Conservation (phyloP, 2,113 vertebrate genomes). For the Orycteropus afer region DNA sequence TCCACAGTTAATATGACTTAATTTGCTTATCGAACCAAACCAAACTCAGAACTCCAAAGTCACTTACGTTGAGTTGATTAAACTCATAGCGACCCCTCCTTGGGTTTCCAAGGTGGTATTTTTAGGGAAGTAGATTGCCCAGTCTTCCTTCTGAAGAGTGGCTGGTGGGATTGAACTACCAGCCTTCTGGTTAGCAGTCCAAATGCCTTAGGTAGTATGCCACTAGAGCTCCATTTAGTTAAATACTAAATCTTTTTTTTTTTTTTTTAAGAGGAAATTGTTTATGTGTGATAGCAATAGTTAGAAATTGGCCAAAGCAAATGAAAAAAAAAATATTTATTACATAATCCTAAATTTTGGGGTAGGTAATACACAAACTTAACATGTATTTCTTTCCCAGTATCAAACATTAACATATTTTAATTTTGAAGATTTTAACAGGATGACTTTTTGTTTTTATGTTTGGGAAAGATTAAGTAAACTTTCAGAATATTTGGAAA, state of each 20-base stretch:
- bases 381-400: background rate
- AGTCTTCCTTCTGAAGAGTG: no score
- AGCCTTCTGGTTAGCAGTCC: no score
- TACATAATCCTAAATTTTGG: background rate
- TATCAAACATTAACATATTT: background rate
- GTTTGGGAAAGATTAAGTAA: background rate
- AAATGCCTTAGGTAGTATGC: no score
- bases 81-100: no score
- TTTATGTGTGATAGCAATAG: background rate
- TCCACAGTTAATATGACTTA: background rate
- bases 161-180: no score
- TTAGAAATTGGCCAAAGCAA: background rate
- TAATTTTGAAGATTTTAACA: conserved; percentile 37
- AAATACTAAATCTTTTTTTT: background rate
- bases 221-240: no score
- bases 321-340: conserved; percentile 18
- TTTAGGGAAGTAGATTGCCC: no score
- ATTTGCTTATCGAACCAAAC: no score
- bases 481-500: background rate
- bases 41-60: no score
- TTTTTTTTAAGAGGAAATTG: background rate
- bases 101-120: no score
- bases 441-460: background rate
- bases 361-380: background rate
- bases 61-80: no score